phyloP scores from a whole-genome alignment of 2,797 vertebrate species.

The Staurois parvus region DNA sequence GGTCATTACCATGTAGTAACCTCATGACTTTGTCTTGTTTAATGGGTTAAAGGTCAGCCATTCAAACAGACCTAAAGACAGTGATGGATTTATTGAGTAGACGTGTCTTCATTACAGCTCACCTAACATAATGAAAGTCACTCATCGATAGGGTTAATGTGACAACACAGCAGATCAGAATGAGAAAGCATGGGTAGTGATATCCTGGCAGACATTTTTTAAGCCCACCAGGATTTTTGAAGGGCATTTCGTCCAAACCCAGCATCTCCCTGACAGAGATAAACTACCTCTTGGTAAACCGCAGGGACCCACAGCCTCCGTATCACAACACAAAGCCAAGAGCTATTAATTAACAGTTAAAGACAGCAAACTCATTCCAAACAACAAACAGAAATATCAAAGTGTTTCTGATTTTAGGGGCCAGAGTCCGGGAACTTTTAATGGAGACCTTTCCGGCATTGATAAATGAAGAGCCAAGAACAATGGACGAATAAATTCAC shows the following conservation, averaged over 20 bases:
- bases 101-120: too few relatives aligned
- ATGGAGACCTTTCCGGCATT: constrained; percentile 58
- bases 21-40: constrained; percentile 39
- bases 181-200: constrained; percentile 21
- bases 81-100: constrained; percentile 19
- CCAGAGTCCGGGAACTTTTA: constrained; percentile 51
- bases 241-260: constrained; percentile 57
- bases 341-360: constrained; percentile 63
- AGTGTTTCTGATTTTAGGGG: constrained; percentile 49
- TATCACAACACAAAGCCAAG: constrained; percentile 60
- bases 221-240: constrained; percentile 54
- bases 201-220: constrained; percentile 56
- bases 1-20: constrained; percentile 37
- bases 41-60: constrained; percentile 42
- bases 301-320: constrained; percentile 53
- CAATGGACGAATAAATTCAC: constrained; percentile 58
- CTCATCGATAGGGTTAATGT: constrained; percentile 25
- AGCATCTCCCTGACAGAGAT: constrained; percentile 58
- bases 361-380: constrained; percentile 59
- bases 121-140: background rate
- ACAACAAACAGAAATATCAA: constrained; percentile 56
- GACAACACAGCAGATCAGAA: constrained; percentile 27
- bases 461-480: constrained; percentile 58
- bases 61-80: constrained; percentile 31
- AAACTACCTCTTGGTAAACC: constrained; percentile 56